A percentile compares a stretch with the other conserved stretches of the same genome.
Evolutionary conservation across 2,888 invertebrate species (phyloP).

Genomic region (Malthinus flaveolus): DNA sequence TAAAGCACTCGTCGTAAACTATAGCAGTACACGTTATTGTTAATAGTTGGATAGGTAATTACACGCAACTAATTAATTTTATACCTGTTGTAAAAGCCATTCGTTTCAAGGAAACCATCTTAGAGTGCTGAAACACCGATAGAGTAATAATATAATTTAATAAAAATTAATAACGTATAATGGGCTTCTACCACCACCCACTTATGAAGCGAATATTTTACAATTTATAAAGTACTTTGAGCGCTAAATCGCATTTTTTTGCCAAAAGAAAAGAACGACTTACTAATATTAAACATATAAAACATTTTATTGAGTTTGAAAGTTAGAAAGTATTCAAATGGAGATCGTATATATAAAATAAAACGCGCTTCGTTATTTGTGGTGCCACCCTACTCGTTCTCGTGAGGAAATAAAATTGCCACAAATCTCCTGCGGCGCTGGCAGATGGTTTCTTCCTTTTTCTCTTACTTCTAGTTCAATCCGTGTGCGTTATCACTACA

Average conservation of each 20-base stretch:
- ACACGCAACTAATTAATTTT: slow-evolving; percentile 21
- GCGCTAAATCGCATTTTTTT: no score
- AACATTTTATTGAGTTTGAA: slow-evolving; percentile 4
- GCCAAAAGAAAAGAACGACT: neutral
- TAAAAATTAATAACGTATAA: no score
- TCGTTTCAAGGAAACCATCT: neutral
- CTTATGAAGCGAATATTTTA: no score
- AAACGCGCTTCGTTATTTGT: slow-evolving; percentile 46
- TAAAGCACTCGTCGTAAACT: slow-evolving; percentile 14
- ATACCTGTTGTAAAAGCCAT: slow-evolving; percentile 17
- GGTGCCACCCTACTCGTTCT: slow-evolving; percentile 42
- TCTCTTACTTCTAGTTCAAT: slow-evolving; percentile 34
- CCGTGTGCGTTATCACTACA: slow-evolving; percentile 40
- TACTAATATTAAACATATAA: slow-evolving; percentile 4
- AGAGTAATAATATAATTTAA: no score
- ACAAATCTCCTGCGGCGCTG: slow-evolving; percentile 42
- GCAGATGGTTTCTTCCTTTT: slow-evolving; percentile 25
- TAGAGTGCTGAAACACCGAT: neutral
- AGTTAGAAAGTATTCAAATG: slow-evolving; percentile 35
- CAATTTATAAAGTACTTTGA: no score
- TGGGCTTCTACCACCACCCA: no score
- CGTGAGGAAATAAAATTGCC: slow-evolving; percentile 47
- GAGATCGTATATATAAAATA: slow-evolving; percentile 40
- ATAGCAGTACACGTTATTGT: slow-evolving; percentile 19
- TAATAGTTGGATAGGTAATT: slow-evolving; percentile 16